phyloP scores from a whole-genome alignment of 2,888 invertebrate species.

The Charanyca ferruginea region DNA sequence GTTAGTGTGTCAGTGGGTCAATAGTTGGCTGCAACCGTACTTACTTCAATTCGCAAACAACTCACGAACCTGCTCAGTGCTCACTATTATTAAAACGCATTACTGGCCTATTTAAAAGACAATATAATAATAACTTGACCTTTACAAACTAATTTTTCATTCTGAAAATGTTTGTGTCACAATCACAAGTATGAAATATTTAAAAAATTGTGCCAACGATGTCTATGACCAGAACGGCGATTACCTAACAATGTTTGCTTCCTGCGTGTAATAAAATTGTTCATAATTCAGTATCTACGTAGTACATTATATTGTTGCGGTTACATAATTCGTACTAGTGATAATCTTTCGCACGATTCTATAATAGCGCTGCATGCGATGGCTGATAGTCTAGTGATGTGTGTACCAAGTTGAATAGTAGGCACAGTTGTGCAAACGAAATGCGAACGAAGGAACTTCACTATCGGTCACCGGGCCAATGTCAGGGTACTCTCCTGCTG shows the following conservation, averaged over 20 bases:
- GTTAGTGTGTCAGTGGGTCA: constrained; percentile 89
- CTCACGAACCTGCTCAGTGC: constrained; percentile 83
- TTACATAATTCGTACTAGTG: constrained; percentile 52
- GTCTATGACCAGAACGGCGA: constrained; percentile 53
- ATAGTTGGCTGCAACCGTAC: constrained; percentile 84
- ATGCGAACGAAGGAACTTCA: constrained; percentile 64
- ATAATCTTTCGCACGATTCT: constrained; percentile 44
- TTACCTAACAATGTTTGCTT: constrained; percentile 56
- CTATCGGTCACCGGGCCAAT: constrained; percentile 84
- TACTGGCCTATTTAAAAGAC: constrained; percentile 38
- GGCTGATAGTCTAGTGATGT: constrained; percentile 38
- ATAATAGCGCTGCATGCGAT: constrained; percentile 34
- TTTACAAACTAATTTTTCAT: constrained; percentile 2
- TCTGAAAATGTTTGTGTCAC: neutral
- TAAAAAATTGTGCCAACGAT: constrained; percentile 33
- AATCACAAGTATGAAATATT: neutral
- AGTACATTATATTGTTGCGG: constrained; percentile 31
- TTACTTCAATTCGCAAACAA: constrained; percentile 78
- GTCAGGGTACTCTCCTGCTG: constrained; percentile 68
- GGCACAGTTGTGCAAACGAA: constrained; percentile 76
- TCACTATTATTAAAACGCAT: constrained; percentile 67
- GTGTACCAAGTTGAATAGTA: constrained; percentile 31
- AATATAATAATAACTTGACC: constrained; percentile 16
- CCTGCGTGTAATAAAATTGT: constrained; percentile 56
- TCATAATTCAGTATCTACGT: constrained; percentile 39